Conservation (phyloP, 2,888 invertebrate genomes). For the Drosophila ezoana region DNA sequence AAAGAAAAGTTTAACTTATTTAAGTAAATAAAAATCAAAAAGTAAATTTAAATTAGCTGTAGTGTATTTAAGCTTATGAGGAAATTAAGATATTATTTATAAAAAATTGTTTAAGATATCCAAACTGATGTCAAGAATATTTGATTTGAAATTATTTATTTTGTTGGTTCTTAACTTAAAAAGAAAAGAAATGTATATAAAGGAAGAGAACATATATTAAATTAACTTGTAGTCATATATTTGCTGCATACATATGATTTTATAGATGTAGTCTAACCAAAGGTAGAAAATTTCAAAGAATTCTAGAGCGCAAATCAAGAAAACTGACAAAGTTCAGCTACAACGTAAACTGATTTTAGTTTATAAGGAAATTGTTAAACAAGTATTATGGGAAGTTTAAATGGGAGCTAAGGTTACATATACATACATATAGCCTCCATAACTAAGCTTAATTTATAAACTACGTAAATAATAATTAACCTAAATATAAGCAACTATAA, state of each 20-base stretch:
- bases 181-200: too few relatives aligned
- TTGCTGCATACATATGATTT: too few relatives aligned
- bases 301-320: too few relatives aligned
- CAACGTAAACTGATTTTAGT: not conserved
- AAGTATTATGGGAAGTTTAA: slow-evolving; percentile 40
- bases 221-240: too few relatives aligned
- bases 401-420: not conserved
- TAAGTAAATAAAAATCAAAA: too few relatives aligned
- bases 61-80: too few relatives aligned
- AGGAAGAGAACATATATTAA: too few relatives aligned
- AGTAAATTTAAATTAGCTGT: too few relatives aligned
- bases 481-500: slow-evolving; percentile 10
- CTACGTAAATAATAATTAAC: slow-evolving; percentile 27
- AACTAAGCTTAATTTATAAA: slow-evolving; percentile 1
- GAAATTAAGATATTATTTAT: not conserved
- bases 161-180: too few relatives aligned
- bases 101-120: too few relatives aligned
- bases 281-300: not conserved
- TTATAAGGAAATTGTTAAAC: slow-evolving; percentile 5
- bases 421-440: slow-evolving; percentile 1
- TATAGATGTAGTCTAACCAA: not conserved
- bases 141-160: too few relatives aligned
- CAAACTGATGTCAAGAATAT: not conserved
- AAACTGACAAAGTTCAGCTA: not conserved
- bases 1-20: not conserved